Evolutionary conservation across 2,888 invertebrate genomes (phyloP), one percentile per base, ranked within the genome.

Genomic region (Pantelozetes paolii): DNA sequence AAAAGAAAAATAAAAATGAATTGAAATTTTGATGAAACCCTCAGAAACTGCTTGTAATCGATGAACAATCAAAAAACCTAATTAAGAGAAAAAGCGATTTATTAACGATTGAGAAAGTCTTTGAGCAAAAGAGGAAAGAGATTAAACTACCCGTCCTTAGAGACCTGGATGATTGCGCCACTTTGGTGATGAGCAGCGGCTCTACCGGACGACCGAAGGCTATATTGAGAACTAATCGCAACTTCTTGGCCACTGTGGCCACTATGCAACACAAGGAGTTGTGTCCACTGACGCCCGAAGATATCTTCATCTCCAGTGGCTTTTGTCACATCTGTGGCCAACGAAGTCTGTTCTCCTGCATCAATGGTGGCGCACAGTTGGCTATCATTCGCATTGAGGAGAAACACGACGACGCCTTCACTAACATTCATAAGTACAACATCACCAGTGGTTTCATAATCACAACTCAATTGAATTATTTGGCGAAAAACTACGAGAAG

Each of bases 331-430:
- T 62, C 18, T 62, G 32, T 8, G 59, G 59, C 2, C 59, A 62
- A n/a, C 6, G 32, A 18, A n/a, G 20, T n/a, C 67, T 67, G 9
- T 67, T 67, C 42, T 20, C 36, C 2, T 20, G 23, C 42, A 67
- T 67, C 40, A 67, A 67, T 20, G 67, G 40, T 26, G 67, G 40
- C 67, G 40, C 42, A 67, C 36, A 67, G 67, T 67, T 67, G 15
- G 67, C 67, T 18, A 62, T 62, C 11, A 62, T 32, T 1, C 20
- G 59, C n/a, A 32, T 62, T 2, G 59, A 62, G n/a, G 59, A 62
- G 32, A 30, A 32, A 18, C 59, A 32, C 59, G 59, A 62, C 15
- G 59, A 62, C 32, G 59, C n/a, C 3, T 62, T 62, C 59, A 11
- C 18, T 0, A 32, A 62, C 18, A 62, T 62, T 18, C 30, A 62